Evolutionary conservation across 2,797 vertebrate genomes (phyloP).

Genomic region (Sphaeramia orbicularis): DNA sequence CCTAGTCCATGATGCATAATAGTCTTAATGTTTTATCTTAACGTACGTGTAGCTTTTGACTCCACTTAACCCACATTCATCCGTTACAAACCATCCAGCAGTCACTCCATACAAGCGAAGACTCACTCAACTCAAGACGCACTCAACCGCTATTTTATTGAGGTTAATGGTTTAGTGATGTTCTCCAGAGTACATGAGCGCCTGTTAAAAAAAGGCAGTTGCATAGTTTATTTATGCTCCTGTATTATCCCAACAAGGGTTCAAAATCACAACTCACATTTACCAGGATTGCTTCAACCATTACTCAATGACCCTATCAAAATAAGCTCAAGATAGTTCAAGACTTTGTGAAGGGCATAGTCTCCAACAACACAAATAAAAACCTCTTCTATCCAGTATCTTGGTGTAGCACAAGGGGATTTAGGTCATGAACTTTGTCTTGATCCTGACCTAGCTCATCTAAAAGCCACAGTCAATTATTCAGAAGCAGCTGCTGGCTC

Average conservation of each 20-base stretch:
- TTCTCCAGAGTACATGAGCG: conserved; percentile 23
- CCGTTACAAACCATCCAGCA: not conserved
- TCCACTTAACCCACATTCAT: conserved; percentile 5
- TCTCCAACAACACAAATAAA: too few relatives aligned
- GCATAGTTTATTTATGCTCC: conserved; percentile 36
- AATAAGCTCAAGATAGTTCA: too few relatives aligned
- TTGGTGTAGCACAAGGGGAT: too few relatives aligned
- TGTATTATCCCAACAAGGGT: conserved; percentile 12
- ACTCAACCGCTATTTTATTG: conserved; percentile 6
- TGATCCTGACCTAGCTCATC: conserved; percentile 3
- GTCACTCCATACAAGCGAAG: not conserved
- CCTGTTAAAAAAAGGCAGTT: conserved; percentile 13
- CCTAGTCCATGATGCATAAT: not conserved
- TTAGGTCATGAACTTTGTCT: not conserved
- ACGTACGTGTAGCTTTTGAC: not conserved
- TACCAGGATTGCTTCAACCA: too few relatives aligned
- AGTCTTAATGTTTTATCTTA: not conserved
- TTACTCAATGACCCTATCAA: too few relatives aligned
- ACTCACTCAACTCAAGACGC: not conserved
- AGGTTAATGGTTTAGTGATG: conserved; percentile 18
- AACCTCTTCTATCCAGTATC: too few relatives aligned
- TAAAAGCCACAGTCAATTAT: conserved; percentile 41
- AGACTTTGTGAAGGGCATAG: too few relatives aligned
- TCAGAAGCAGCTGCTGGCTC: conserved; percentile 41
- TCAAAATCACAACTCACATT: not conserved